These are phyloP conservation scores for Eupithecia pulchellata DNA, from an alignment of 2,888 invertebrate species.

Conservation along the genomic window DNA sequence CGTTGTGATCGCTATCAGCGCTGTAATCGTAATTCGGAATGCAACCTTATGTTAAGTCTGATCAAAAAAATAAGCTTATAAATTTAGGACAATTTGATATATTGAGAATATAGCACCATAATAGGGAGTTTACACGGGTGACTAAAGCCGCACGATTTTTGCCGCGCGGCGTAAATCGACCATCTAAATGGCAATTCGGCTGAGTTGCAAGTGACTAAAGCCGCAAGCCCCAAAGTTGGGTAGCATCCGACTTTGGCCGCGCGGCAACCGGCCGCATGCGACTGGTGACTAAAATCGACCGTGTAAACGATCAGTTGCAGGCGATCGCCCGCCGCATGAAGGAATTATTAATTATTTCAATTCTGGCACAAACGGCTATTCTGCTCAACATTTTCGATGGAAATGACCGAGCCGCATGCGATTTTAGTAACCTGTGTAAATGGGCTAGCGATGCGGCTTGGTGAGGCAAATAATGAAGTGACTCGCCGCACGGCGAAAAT, in stretches of 20 bases:
- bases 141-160: constrained; percentile 50
- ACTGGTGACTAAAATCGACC: constrained; percentile 65
- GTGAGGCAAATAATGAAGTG: too few species aligned
- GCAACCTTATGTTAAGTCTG: too few species aligned
- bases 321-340: constrained; percentile 42
- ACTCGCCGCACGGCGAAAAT: background rate
- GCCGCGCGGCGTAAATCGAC: constrained; percentile 27
- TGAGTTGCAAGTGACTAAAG: constrained; percentile 21
- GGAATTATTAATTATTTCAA: constrained; percentile 15
- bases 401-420: constrained; percentile 57
- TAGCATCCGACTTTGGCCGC: constrained; percentile 57
- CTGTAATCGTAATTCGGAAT: too few species aligned
- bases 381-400: constrained; percentile 52
- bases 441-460: constrained; percentile 25
- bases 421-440: constrained; percentile 51
- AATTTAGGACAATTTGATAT: too few species aligned
- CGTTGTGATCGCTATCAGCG: too few species aligned
- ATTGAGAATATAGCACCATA: too few species aligned
- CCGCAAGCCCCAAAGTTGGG: constrained; percentile 56
- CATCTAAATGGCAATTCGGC: constrained; percentile 29
- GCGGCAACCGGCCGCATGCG: constrained; percentile 48
- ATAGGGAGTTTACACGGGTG: constrained; percentile 46
- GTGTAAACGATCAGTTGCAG: constrained; percentile 44
- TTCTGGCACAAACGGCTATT: constrained; percentile 49
- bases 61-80: too few species aligned